Base-by-base conservation (phyloP, 2,113 vertebrate species). In the Elgaria multicarinata region DNA sequence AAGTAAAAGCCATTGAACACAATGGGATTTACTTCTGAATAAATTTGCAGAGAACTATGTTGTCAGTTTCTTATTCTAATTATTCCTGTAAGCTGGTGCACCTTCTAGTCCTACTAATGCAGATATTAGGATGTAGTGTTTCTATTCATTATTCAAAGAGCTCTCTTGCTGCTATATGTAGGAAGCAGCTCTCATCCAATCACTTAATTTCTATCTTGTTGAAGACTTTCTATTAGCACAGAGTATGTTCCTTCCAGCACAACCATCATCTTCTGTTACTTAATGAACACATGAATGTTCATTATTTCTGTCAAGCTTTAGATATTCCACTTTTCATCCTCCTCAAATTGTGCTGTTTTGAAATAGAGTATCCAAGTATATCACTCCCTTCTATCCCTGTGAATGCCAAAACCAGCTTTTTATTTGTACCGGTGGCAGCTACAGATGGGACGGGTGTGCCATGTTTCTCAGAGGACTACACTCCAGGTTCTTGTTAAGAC, bases 171-270 rank as follows among this genome's bases (percentile, higher is more conserved):
- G 86, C 88, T 71, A 55, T 90, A 87, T 77, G 80, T 89, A 92
- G 87, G 86, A 85, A 0, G 0, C 39, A 84, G n/a, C 90, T 67
- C 80, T 92, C 83, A 90, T 53, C 90, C 92, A 93, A 87, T 86
- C 91, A 90, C 91, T 92, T 90, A 87, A 95, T 93, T 89, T 90
- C 92, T 95, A 94, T 91, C 20, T 87, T 92, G 84, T 89, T 81
- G 33, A 0, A 91, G 91, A 85, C 69, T 90, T 92, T 86, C 82
- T 84, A 88, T 78, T 1, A 3, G 1, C 72, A 76, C 91, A 6
- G n/a, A 44, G 69, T n/a, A 77, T 53, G 22, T 81, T 85, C 28
- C 44, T 66, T 0, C 79, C 22, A 87, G n/a, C 18, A 36, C 14
- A 2, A 0, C 87, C 0, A 0, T 62, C 89, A 86, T 71, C 62